Evolutionary conservation across 2,888 invertebrate species (phyloP), one percentile per base, ranked within the genome.

Genomic region (Hydraecia micacea): DNA sequence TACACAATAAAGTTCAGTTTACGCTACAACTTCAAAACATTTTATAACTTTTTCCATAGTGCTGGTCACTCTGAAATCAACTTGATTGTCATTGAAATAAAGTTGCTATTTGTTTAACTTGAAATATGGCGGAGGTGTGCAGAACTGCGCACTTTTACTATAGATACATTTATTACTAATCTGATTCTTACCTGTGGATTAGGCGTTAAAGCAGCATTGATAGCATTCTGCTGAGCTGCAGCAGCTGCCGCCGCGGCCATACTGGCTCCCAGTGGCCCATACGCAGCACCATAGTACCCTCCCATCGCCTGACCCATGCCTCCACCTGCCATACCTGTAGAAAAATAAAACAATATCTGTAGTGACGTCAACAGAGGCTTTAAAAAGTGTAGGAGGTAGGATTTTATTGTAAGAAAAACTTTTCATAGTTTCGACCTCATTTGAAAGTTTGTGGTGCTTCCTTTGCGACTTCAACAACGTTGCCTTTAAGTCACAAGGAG

Each of bases 161-260:
- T n/a, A 55, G 1, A 11, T n/a, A 58, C n/a, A 55, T n/a, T 58
- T 13, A n/a, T 11, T 58, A n/a, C 11, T 58, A n/a, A 58, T 58
- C n/a, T 58, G 55, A 58, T 58, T 13, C 91, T 96, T 95, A 98
- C 98, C 97, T 98, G 98, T 88, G 97, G 97, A 80, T 95, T 96
- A 63, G 98, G 97, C 77, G 97, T 97, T 66, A 98, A 96, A n/a
- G 98, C 98, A 8, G 98, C 98, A 58, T 97, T 97, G 94, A 98
- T 98, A 46, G 98, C 98, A 65, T 97, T 97, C 90, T 98, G 98
- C 91, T 98, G 98, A 3, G 97, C 97, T 1, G 97, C 97, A 1
- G 98, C 98, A 0, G 98, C 98, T 0, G 98, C 98, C 0, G 98
- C 98, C 0, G 98, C 98, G n/a, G 98, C 98, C 92, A 98, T 98